These are phyloP conservation scores for Amphiprion ocellaris DNA, from an alignment of 2,113 vertebrate species.

Conservation along the genomic window DNA sequence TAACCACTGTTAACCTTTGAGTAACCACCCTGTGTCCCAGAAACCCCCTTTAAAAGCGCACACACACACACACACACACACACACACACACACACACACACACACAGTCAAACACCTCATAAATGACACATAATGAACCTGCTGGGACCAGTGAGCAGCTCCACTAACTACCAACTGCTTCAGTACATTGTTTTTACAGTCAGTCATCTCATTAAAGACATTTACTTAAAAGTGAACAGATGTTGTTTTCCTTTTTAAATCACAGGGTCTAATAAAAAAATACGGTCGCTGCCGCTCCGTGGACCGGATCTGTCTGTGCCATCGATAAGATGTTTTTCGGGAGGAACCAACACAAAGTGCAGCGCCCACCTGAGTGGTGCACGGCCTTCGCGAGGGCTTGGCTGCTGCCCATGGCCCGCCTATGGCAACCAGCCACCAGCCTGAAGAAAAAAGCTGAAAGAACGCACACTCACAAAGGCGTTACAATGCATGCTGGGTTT, in stretches of 20 bases:
- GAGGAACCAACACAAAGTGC: no score
- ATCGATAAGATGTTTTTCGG: no score
- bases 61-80: not conserved
- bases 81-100: not conserved
- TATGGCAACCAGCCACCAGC: conserved; percentile 75
- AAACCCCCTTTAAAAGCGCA: not conserved
- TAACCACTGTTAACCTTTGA: conserved; percentile 26
- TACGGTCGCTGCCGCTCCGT: not conserved
- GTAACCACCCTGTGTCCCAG: conserved; percentile 6
- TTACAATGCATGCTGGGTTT: conserved; percentile 81
- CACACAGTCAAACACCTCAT: conserved; percentile 54
- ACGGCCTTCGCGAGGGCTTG: conserved; percentile 50
- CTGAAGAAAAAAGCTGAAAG: conserved; percentile 50
- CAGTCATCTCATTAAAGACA: conserved; percentile 18
- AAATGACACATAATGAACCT: conserved; percentile 54
- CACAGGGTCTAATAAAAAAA: not conserved
- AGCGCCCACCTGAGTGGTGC: conserved; percentile 68
- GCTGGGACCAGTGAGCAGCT: conserved; percentile 20
- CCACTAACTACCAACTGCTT: conserved; percentile 32
- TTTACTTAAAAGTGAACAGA: conserved; percentile 37
- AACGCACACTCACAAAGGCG: conserved; percentile 77
- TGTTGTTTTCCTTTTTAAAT: conserved; percentile 1
- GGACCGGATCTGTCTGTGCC: not conserved
- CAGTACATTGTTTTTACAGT: conserved; percentile 15
- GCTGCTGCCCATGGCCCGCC: conserved; percentile 54